Evolutionary conservation across 37 sponge, comb jelly and placozoan genomes (phyloP), one percentile per base, ranked within the genome.

Genomic region (Haliclona indistincta): DNA sequence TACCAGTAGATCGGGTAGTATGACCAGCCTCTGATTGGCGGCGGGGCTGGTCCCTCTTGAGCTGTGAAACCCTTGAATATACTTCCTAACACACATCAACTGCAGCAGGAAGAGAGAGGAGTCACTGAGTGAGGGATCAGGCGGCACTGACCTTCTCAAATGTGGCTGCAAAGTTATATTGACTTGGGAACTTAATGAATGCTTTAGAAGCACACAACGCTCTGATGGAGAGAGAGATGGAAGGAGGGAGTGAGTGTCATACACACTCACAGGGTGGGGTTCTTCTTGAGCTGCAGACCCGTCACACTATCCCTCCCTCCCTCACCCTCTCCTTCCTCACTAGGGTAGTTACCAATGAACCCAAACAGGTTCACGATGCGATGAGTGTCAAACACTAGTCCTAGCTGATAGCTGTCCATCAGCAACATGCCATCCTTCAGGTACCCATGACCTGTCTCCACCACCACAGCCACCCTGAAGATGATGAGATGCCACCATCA

Each of bases 11-110:
- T 94, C 94, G 13, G 86, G 90, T 0, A 64, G 71, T 22, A 94
- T 47, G 20, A 82, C 25, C 22, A 71, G 61, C n/a, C 60, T 34
- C 54, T 28, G 32, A 8, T 26, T 35, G 10, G n/a, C 10, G 32
- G 6, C 40, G 26, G 53, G 22, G 20, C 29, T 67, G 41, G 23
- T n/a, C 41, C 38, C 44, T 23, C 37, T 33, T 13, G 19, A 2
- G 1, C 43, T 60, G 73, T 84, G 90, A 40, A 76, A 33, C 47
- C 35, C 54, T 35, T 58, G 70, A 13, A 91, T 44, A 61, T 81
- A 91, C 80, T 86, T 91, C 67, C 74, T 86, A 15, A 82, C 60
- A 37, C 54, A 73, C 74, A 68, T 60, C 34, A 91, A 47, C 92
- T 91, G 63, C 5, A 63, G 40, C 25, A 45, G 23, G 29, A 13